Base-by-base conservation (phyloP, 2,888 invertebrate species). In the Drosophila dives region DNA sequence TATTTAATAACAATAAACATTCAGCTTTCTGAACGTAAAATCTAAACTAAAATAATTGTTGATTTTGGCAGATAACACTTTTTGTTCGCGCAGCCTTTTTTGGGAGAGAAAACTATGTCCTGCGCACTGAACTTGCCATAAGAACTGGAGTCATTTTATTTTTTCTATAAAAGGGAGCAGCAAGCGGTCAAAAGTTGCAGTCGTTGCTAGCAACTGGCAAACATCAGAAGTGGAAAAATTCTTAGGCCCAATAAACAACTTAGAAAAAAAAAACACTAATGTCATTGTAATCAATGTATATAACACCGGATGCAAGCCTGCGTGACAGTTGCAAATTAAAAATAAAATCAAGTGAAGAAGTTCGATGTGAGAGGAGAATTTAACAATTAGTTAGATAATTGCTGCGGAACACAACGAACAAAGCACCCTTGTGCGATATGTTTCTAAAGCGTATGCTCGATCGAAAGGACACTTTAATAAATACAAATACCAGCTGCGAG, bases 391-490 rank as follows among this genome's bases (percentile, higher is more conserved):
- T 64, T 60, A 84, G 80, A 87, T 75, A 85, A 77, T 84, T 77
- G 72, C 56, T 60, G 45, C 11, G 63, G 23, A 45, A 26, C 23
- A 12, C 12, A 66, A 50, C 33, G 8, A 32, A 32, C 23, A 6
- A 51, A n/a, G 17, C 20, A 34, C 36, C 4, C 36, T 12, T 29
- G 54, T 32, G 49, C 53, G 76, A 61, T 32, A 92, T 92, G 93
- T 92, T 92, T 80, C 91, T 92, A 81, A 92, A 92, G 64, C 91
- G 91, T 36, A 89, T 92, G 83, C 91, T 92, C 64, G 85, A 91
- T 63, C 90, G 91, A 75, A 91, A 91, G 77, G 81, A 84, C 63
- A 80, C 71, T 64, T 73, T 65, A 63, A 50, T 62, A 55, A 64
- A 54, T 45, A 67, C 4, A 62, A 71, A 55, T 38, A 11, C 23